Base-by-base conservation (phyloP, 2,797 vertebrate species). In the Pogoniulus pusillus region DNA sequence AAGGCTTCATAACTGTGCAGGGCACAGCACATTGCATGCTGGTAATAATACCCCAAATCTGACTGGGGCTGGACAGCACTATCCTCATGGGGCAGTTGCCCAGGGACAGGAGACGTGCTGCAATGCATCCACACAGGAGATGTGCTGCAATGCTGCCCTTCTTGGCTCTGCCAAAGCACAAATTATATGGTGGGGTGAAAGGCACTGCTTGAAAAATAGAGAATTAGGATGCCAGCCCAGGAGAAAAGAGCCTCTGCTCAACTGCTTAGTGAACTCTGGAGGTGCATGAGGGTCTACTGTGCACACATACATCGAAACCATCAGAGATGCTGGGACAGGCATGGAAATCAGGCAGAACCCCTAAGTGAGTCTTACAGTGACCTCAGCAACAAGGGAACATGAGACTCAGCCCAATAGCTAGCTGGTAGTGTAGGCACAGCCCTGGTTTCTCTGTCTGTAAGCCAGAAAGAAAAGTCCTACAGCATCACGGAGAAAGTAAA, bases 111-210 rank as follows among this genome's bases (percentile, higher is more conserved):
- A 60, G 27, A 24, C 34, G n/a, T 1, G 5, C 22, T 30, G 37
- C 60, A 26, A 17, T 1, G 4, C 37, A n/a, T 68, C 64, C 3
- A 2, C 53, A 23, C 49, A 49, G 9, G 23, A 60, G 27, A 24
- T 34, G n/a, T 1, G 5, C 22, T 30, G 37, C 60, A 26, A 17
- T 1, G 4, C 37, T 49, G 27, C 16, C 77, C 4, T 53, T 27
- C 37, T 49, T 74, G 18, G 29, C 35, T 47, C 37, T 57, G 41
- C 10, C 15, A 62, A 75, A 53, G 12, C 27, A 66, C 12, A 47
- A 29, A 6, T 29, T 24, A 34, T 9, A 41, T 7, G 1, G 1
- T 0, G 2, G 35, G 16, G 9, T 49, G 24, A 35, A 62, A 69
- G 13, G 17, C 17, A 23, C 62, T 19, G 2, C 4, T n/a, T n/a